phyloP scores from a whole-genome alignment of 1,140 invertebrate genomes.

The Bombus sibiricus region DNA sequence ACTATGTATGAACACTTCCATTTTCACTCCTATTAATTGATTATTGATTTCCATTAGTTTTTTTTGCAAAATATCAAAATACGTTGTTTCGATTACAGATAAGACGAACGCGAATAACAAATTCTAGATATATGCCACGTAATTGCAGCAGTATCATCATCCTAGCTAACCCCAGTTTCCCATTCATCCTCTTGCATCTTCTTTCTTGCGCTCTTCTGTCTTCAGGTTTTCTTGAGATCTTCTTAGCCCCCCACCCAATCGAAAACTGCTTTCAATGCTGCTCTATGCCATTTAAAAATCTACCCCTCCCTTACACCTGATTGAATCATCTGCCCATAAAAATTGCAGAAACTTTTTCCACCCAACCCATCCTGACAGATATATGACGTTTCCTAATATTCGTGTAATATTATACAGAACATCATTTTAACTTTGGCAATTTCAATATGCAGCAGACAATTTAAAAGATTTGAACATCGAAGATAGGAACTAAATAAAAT shows the following conservation, averaged over 20 bases:
- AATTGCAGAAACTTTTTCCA: constrained; percentile 32
- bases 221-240: constrained; percentile 79
- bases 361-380: constrained; percentile 25
- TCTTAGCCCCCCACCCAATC: constrained; percentile 69
- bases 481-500: constrained; percentile 48
- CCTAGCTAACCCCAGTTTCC: constrained; percentile 42
- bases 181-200: constrained; percentile 78
- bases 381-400: constrained; percentile 33
- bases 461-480: constrained; percentile 35
- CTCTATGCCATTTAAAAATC: constrained; percentile 41
- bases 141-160: constrained; percentile 22
- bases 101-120: constrained; percentile 35
- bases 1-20: constrained; percentile 46
- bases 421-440: constrained; percentile 14
- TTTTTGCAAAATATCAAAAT: constrained; percentile 34
- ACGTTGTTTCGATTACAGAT: constrained; percentile 40
- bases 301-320: constrained; percentile 41
- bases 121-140: constrained; percentile 41
- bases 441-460: constrained; percentile 49
- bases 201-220: constrained; percentile 82
- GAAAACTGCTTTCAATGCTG: constrained; percentile 19
- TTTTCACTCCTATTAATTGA: constrained; percentile 53
- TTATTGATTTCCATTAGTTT: constrained; percentile 19
- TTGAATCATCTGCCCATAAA: constrained; percentile 22
- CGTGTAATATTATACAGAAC: constrained; percentile 22